These are phyloP conservation scores for Melolontha melolontha DNA, from an alignment of 2,888 invertebrate genomes.

Conservation along the genomic window DNA sequence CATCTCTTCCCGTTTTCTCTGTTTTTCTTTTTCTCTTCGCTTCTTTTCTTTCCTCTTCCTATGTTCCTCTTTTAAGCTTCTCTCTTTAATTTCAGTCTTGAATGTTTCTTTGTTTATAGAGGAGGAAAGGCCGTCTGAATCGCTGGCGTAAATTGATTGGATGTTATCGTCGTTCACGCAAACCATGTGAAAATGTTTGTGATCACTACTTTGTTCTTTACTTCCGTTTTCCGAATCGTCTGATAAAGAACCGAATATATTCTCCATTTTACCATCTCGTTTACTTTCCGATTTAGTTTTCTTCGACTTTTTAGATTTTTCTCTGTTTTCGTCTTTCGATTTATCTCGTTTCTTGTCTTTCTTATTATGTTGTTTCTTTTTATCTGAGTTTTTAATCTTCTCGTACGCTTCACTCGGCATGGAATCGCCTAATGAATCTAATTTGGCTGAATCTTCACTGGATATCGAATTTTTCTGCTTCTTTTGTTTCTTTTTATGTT, in stretches of 20 bases:
- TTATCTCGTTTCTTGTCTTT: conserved; percentile 74
- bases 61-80: conserved; percentile 66
- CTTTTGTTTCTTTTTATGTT: conserved; percentile 88
- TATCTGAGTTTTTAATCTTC: conserved; percentile 57
- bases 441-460: conserved; percentile 68
- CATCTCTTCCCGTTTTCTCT: conserved; percentile 66
- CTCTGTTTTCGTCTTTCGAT: conserved; percentile 69
- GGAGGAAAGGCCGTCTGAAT: conserved; percentile 63
- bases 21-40: conserved; percentile 72
- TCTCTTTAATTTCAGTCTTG: conserved; percentile 53
- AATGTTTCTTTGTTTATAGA: conserved; percentile 48
- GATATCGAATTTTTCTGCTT: conserved; percentile 77
- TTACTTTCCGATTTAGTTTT: conserved; percentile 65
- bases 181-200: conserved; percentile 46
- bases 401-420: conserved; percentile 56
- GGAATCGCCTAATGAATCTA: conserved; percentile 56
- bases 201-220: conserved; percentile 53
- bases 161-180: conserved; percentile 49
- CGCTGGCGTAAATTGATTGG: conserved; percentile 64
- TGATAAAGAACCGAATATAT: conserved; percentile 88
- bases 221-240: conserved; percentile 71
- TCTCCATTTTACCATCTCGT: conserved; percentile 87
- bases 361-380: conserved; percentile 66
- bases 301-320: conserved; percentile 72
- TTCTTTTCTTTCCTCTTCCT: conserved; percentile 74